Evolutionary conservation across 2,797 vertebrate genomes (phyloP).

Genomic region (Rhincodon typus): DNA sequence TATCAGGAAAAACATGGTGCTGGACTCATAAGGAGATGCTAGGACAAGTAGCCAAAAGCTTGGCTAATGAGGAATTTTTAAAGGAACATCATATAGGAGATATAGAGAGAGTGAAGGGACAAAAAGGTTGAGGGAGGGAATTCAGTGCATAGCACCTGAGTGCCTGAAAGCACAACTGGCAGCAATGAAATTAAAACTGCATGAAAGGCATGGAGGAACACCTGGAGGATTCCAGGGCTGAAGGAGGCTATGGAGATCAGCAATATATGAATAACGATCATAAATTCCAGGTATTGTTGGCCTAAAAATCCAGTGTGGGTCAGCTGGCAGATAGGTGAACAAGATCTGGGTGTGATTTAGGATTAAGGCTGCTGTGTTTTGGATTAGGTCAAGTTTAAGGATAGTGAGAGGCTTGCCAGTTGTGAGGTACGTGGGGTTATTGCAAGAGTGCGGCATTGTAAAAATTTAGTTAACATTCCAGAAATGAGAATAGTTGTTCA

Average conservation of each 20-base stretch:
- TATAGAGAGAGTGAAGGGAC: no score
- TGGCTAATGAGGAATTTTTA: neutral
- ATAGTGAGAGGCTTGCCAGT: neutral
- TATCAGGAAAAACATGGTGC: neutral
- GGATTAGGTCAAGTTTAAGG: neutral
- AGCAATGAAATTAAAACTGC: neutral
- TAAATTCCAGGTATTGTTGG: neutral
- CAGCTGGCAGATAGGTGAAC: neutral
- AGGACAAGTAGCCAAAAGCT: neutral
- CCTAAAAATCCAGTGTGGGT: neutral
- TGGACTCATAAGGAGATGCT: neutral
- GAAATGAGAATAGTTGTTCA: neutral
- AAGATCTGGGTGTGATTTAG: neutral
- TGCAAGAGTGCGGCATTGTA: neutral
- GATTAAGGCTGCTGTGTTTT: neutral
- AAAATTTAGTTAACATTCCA: neutral
- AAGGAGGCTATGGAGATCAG: neutral
- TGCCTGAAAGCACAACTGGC: neutral
- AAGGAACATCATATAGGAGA: neutral
- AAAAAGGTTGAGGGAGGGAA: neutral
- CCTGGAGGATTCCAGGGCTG: neutral
- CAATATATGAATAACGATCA: neutral
- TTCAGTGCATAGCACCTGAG: neutral
- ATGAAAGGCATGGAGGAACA: neutral
- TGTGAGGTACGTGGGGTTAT: no score